Evolutionary conservation across 1,140 invertebrate genomes (phyloP).

Genomic region (Scaptomyza montana): DNA sequence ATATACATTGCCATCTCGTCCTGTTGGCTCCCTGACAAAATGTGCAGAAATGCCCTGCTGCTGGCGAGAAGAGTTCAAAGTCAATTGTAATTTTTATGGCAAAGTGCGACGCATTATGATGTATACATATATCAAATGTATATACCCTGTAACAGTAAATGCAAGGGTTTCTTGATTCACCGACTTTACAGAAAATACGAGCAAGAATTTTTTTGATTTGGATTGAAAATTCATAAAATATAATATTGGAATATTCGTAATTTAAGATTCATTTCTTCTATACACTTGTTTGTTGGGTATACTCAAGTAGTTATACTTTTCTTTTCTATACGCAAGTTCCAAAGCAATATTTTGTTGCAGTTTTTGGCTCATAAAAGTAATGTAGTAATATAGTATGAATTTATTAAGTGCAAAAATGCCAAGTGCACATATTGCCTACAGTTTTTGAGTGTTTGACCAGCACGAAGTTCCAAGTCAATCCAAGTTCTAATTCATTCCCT

Average conservation of each 20-base stretch:
- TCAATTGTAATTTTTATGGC: constrained; percentile 79
- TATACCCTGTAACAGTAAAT: constrained; percentile 31
- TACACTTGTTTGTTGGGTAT: constrained; percentile 20
- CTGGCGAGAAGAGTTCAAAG: constrained; percentile 69
- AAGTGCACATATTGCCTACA: neutral
- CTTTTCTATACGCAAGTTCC: neutral
- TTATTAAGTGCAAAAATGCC: constrained; percentile 35
- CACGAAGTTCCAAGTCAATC: too few species aligned
- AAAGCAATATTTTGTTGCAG: constrained; percentile 19
- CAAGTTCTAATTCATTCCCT: too few species aligned
- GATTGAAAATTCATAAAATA: too few species aligned
- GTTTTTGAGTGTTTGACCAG: neutral
- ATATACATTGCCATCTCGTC: constrained; percentile 29
- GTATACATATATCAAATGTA: constrained; percentile 38
- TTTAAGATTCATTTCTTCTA: too few species aligned
- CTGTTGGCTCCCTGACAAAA: constrained; percentile 76
- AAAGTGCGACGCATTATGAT: constrained; percentile 72
- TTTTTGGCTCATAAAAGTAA: constrained; percentile 52
- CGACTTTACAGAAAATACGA: too few species aligned
- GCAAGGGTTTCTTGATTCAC: neutral
- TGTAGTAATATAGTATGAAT: constrained; percentile 36
- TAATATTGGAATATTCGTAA: too few species aligned
- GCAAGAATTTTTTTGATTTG: too few species aligned
- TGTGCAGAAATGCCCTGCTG: constrained; percentile 68
- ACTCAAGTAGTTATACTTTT: neutral